These are phyloP conservation scores for Cydia splendana DNA, from an alignment of 1,140 invertebrate genomes.

Conservation along the genomic window DNA sequence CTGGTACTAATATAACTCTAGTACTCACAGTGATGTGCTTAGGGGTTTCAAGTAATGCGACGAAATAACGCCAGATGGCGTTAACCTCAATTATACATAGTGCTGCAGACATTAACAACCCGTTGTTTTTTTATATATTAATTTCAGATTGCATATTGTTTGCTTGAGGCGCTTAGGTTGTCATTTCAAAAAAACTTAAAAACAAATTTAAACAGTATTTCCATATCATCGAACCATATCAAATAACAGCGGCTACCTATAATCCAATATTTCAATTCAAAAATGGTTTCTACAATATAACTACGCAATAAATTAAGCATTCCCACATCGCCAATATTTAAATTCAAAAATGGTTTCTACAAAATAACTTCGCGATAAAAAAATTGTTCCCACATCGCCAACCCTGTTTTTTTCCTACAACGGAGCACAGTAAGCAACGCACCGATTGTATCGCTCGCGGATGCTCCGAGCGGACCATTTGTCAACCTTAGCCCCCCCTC, in stretches of 20 bases:
- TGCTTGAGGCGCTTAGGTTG: not conserved
- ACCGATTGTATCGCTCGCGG: conserved; percentile 78
- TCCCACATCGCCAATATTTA: conserved; percentile 35
- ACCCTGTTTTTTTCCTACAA: conserved; percentile 71
- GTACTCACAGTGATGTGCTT: no score
- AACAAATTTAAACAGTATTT: no score
- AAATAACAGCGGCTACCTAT: not conserved
- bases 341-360: no score
- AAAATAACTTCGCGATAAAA: not conserved
- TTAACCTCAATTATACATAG: no score
- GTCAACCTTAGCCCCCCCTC: conserved; percentile 69
- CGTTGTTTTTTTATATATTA: no score
- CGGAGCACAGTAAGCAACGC: conserved; percentile 76
- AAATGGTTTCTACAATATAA: not conserved
- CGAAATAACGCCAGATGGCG: no score
- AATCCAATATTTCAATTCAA: no score
- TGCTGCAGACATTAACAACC: no score
- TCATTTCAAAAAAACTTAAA: not conserved
- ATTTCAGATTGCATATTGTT: no score
- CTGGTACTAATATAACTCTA: no score
- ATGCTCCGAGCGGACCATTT: conserved; percentile 77
- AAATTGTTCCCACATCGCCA: conserved; percentile 36
- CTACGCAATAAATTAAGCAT: not conserved
- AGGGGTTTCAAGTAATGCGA: no score
- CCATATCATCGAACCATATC: not conserved